Conservation (phyloP, 2,797 vertebrate species). For the Pseudomugil tenellus region DNA sequence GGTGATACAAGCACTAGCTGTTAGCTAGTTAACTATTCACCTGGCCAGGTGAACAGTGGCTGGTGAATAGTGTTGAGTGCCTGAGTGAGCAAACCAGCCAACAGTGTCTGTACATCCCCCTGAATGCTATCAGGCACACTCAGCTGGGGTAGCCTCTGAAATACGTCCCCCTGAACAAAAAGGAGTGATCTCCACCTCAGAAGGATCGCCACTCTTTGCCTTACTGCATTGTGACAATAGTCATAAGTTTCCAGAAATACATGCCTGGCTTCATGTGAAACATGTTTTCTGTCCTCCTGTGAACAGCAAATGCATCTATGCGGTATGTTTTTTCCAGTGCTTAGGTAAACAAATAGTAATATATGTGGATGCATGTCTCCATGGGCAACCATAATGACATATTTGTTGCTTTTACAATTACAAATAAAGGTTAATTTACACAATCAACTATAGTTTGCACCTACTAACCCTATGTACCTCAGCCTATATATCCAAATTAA, state of each 20-base stretch:
- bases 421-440: background rate
- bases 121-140: background rate
- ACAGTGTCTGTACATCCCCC: background rate
- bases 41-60: no score
- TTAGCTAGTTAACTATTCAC: background rate
- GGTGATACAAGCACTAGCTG: background rate
- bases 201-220: no score
- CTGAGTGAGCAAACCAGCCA: background rate
- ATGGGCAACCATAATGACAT: background rate
- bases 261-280: background rate
- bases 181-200: background rate
- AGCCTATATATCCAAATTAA: background rate
- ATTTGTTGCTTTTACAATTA: background rate
- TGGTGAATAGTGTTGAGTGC: no score
- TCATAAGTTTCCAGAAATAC: background rate
- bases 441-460: background rate
- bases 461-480: background rate
- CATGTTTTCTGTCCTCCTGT: no score
- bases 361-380: background rate
- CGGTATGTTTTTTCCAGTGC: no score
- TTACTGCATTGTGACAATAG: no score
- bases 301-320: no score
- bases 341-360: no score
- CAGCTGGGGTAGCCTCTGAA: background rate
- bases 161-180: background rate